Evolutionary conservation across 1,140 invertebrate genomes (phyloP), one percentile per base, ranked within the genome.

Genomic region (Drosophila busckii): DNA sequence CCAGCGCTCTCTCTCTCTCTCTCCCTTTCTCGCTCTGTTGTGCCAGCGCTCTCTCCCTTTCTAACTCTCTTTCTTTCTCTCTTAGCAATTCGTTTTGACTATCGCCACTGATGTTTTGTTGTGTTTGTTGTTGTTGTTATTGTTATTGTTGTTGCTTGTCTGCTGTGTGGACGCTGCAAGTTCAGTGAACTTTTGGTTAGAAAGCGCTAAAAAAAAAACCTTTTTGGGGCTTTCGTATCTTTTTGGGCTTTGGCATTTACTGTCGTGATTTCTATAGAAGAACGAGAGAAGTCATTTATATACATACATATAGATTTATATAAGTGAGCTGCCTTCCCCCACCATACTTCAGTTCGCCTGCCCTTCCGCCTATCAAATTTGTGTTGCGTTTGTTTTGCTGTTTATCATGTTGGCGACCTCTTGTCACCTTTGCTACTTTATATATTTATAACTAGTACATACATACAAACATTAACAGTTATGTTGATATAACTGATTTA

Each of bases 81-180:
- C 32, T 73, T 60, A 80, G 69, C 73, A 67, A 83, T 76, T 82
- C 46, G 53, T 50, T 54, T 66, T 25, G 50, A 45, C 38, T 46
- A 50, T 55, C 31, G 25, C 45, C 52, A 67, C 37, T 40, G 23
- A 7, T 37, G 28, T 40, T 44, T n/a, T n/a, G n/a, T n/a, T n/a
- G n/a, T n/a, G n/a, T 13, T 17, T 45, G 19, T 40, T 60, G 23
- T 16, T 38, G 26, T 56, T 46, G 37, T 10, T 49, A 46, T 34
- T 59, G 13, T 65, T 65, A 29, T 52, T 56, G 19, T 58, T 58
- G 28, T 26, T 34, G 29, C 12, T 59, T 28, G 48, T 38, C 53
- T 59, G 48, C 38, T 59, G 44, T 65, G 52, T 69, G 70, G 45
- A 60, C 70, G 65, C 54, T 40, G 37, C 71, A 76, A 76, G 70